Evolutionary conservation across 1,140 invertebrate species (phyloP), one percentile per base, ranked within the genome.

Genomic region (Ectropis grisescens): DNA sequence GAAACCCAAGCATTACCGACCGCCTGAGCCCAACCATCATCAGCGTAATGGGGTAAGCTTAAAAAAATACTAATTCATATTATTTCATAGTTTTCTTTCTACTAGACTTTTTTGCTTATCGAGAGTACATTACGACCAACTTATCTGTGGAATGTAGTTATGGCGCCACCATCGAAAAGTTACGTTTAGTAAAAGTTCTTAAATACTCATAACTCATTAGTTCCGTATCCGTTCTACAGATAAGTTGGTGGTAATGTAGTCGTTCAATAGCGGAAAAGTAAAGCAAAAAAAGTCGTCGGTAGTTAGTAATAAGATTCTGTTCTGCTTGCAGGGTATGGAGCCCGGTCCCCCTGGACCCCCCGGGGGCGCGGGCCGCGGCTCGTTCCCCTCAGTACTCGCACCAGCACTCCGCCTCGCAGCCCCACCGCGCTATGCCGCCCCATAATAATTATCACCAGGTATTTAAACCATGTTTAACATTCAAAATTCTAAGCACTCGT

Each of bases 1-100:
- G 1, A 96, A 96, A 67, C 94, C 94, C 19, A 94, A 94, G 62
- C 94, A 94, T 71, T 95, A 95, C 61, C 87, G 92, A 10, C 92
- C 92, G 14, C 91, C 92, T 0, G 86, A 87, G 41, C 72, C 66
- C 53, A 40, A 43, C 19, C 60, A 70, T 13, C 55, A 55, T 42
- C 57, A 47, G 0, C 48, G 68, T 19, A 78, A 78, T 26, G 69
- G 69, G 45, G 69, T 78, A 53, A 51, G 56, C 41, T 11, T 23
- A 25, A 13, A 5, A 27, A 29, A 31, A 26, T 29, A 24, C 13
- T 32, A 12, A 36, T 31, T n/a, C 35, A 24, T 27, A 26, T 23
- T 16, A 1, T 26, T 1, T 14, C 26, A 10, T 26, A 26, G 1
- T n/a, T n/a, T n/a, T n/a, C n/a, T n/a, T n/a, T n/a, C n/a, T n/a